Evolutionary conservation across 1,140 invertebrate genomes (phyloP), one percentile per base, ranked within the genome.

Genomic region (Rhopalosiphum maidis): DNA sequence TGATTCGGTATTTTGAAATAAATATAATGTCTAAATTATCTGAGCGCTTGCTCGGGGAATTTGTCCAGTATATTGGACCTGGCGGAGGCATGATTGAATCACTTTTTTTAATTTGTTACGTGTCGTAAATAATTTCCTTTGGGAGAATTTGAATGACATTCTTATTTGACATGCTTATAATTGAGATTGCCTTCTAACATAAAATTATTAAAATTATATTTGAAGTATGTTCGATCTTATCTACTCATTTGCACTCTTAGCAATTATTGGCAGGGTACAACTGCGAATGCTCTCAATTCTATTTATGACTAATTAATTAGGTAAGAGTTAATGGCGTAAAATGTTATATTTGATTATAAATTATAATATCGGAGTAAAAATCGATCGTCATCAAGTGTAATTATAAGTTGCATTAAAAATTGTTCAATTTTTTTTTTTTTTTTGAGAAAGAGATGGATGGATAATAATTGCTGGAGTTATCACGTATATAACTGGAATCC

Each of bases 181-280:
- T 77, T 77, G 60, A 77, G 30, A 77, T 77, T 15, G 60, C n/a
- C 15, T 77, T 77, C 30, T 77, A 77, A 68, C 60, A 30, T 68
- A 68, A 68, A 68, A 77, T 77, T 15, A 77, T n/a, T 77, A 77
- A 77, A 77, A 77, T 77, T n/a, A 77, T 77, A 77, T 77, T n/a
- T 15, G 18, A 77, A 77, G 30, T n/a, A n/a, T 77, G 5, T 77
- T n/a, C 11, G 0, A 15, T 77, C 15, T 18, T 77, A 30, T n/a
- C 30, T 77, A 77, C 15, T n/a, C 4, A 68, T 77, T 15, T 77
- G 11, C 30, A 77, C 30, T 77, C 60, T 15, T 18, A n/a, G 30
- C 0, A n/a, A n/a, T 77, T n/a, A 77, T 35, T 77, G n/a, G 30
- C n/a, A n/a, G 60, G 15, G 6, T n/a, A 18, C 30, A 4, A n/a